phyloP scores from a whole-genome alignment of 2,797 vertebrate species.

The Ammospiza maritima region DNA sequence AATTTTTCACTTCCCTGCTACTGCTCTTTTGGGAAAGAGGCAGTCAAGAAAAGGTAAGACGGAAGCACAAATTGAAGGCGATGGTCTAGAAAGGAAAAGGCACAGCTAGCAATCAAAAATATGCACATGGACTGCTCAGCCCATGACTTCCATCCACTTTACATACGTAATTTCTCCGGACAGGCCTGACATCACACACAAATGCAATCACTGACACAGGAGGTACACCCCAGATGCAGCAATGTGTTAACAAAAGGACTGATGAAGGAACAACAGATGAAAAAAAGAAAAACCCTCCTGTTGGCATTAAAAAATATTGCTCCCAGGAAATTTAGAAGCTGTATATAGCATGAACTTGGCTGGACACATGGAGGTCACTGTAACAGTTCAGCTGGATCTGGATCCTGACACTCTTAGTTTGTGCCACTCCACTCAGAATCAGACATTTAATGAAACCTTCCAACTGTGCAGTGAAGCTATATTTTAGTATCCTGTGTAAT shows the following conservation, averaged over 20 bases:
- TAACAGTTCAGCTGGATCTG: neutral
- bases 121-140: neutral
- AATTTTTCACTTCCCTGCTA: conserved; percentile 9
- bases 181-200: neutral
- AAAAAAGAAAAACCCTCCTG: neutral
- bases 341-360: neutral
- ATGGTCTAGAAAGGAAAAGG: neutral
- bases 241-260: neutral
- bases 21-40: neutral
- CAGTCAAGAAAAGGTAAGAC: neutral
- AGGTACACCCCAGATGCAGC: neutral
- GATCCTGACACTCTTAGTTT: neutral
- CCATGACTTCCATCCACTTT: neutral
- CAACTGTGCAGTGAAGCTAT: neutral
- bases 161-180: neutral
- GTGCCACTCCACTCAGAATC: neutral
- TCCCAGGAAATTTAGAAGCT: neutral
- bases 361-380: neutral
- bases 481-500: neutral
- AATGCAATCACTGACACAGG: neutral
- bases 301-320: neutral
- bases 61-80: neutral
- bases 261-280: neutral
- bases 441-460: neutral
- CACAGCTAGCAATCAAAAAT: neutral